These are phyloP conservation scores for Pelobates fuscus DNA, from an alignment of 2,113 vertebrate species.

Conservation along the genomic window DNA sequence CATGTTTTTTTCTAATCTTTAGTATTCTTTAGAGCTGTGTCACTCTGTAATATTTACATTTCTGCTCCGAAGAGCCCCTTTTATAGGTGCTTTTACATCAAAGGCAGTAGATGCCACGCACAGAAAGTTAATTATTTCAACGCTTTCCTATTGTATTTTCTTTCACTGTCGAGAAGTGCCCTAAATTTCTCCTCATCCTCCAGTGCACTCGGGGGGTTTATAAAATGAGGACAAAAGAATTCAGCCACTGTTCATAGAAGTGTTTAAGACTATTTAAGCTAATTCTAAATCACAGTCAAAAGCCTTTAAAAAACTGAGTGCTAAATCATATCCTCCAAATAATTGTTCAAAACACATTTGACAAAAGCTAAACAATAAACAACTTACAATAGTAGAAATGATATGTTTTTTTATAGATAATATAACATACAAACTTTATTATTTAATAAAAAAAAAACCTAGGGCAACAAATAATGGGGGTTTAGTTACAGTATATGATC, in stretches of 20 bases:
- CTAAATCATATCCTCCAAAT: background rate
- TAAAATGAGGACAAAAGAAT: background rate
- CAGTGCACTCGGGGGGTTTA: background rate
- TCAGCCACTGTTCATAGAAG: background rate
- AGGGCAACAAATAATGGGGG: no score
- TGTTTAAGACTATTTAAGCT: background rate
- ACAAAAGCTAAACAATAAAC: background rate
- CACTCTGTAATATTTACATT: background rate
- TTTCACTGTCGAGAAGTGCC: background rate
- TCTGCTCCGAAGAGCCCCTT: background rate
- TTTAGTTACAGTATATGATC: no score
- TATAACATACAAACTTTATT: no score
- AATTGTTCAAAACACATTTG: background rate
- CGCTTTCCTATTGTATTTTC: background rate
- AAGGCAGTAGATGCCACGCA: background rate
- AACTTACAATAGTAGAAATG: no score
- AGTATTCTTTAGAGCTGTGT: background rate
- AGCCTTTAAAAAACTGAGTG: background rate
- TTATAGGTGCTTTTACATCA: background rate
- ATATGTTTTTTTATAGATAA: no score
- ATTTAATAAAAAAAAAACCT: no score
- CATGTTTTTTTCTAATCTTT: no score
- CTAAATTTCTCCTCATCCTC: slow-evolving; percentile 13
- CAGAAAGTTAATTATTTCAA: background rate
- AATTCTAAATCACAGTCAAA: background rate